These are phyloP conservation scores for Pseudomyrmex gracilis DNA, from an alignment of 1,140 invertebrate species.

Conservation along the genomic window DNA sequence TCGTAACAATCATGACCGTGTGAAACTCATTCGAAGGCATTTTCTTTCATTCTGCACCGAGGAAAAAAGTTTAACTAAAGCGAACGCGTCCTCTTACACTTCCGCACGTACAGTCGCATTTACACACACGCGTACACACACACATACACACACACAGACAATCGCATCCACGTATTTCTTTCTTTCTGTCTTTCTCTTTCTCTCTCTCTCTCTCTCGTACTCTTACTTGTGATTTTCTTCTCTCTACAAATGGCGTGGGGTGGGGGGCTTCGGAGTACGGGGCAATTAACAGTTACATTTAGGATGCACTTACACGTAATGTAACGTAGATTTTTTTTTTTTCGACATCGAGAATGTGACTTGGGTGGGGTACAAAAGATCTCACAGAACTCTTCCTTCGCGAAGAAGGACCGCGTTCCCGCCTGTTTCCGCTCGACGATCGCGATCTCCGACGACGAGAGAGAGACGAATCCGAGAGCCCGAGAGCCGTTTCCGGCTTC, in stretches of 20 bases:
- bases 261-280: slow-evolving; percentile 68
- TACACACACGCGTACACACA: background rate
- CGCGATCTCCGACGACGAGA: slow-evolving; percentile 1
- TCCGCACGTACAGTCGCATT: background rate
- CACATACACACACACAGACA: background rate
- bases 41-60: slow-evolving; percentile 20
- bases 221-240: slow-evolving; percentile 38
- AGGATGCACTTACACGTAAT: slow-evolving; percentile 73
- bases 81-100: slow-evolving; percentile 47
- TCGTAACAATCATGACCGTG: slow-evolving; percentile 36
- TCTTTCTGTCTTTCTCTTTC: slow-evolving; percentile 40
- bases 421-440: slow-evolving; percentile 26
- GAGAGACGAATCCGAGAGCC: background rate
- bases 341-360: slow-evolving; percentile 79
- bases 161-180: slow-evolving; percentile 1
- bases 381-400: slow-evolving; percentile 36
- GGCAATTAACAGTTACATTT: slow-evolving; percentile 76
- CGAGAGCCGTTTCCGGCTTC: background rate
- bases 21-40: slow-evolving; percentile 44
- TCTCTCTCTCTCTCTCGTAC: no score
- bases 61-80: slow-evolving; percentile 34
- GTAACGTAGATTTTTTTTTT: slow-evolving; percentile 70
- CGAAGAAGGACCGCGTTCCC: slow-evolving; percentile 43
- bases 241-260: slow-evolving; percentile 73
- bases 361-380: slow-evolving; percentile 80